phyloP scores from a whole-genome alignment of 2,113 vertebrate genomes.

The Platysternon megacephalum region DNA sequence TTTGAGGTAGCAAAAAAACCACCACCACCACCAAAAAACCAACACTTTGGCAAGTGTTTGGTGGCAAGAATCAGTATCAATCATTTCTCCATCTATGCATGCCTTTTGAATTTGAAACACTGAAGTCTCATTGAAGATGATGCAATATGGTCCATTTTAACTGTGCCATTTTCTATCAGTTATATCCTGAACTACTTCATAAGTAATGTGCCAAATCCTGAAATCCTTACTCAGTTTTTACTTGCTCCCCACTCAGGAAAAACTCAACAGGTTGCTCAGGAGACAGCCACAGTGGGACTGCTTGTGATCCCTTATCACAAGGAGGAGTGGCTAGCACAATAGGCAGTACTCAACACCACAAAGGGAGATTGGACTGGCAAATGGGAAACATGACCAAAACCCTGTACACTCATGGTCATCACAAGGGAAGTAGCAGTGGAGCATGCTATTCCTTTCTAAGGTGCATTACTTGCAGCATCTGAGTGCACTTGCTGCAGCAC shows the following conservation, averaged over 20 bases:
- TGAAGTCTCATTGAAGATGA: background rate
- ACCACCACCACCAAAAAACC: background rate
- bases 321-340: background rate
- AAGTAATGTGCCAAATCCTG: background rate
- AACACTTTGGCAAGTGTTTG: too few species aligned
- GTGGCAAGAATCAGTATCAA: background rate
- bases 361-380: background rate
- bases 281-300: background rate
- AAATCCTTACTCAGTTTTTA: background rate
- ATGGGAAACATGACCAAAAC: background rate
- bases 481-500: background rate
- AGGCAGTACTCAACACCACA: background rate
- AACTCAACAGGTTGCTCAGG: background rate
- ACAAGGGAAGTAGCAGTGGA: background rate
- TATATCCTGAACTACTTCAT: background rate
- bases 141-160: background rate
- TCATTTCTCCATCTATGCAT: background rate
- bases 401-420: background rate
- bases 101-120: background rate
- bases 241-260: background rate
- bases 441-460: background rate
- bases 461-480: background rate
- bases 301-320: background rate
- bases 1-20: background rate
- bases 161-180: accelerated